Base-by-base conservation (phyloP, 2,113 vertebrate species). In the Isichthys henryi region DNA sequence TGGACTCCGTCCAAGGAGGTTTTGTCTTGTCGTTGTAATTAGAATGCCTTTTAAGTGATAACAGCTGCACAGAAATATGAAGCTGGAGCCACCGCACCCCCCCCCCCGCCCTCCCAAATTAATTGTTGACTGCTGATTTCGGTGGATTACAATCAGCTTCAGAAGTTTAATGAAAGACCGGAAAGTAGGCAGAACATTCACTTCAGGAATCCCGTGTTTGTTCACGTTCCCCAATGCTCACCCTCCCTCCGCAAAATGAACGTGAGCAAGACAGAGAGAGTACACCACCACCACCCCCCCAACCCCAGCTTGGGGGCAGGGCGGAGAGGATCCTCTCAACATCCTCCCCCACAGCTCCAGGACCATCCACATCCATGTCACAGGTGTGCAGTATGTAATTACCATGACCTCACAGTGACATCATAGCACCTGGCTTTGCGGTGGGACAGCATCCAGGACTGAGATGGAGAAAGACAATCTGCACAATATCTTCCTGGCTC, bases 11-110 rank as follows among this genome's bases (percentile, higher is more conserved):
- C 97, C 97, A 97, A 97, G 96, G 96, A 97, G 96, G 97, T 97
- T 97, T 97, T 97, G 97, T 97, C 96, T 97, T 97, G 96, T 97
- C 97, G 97, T 97, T 97, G 97, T 97, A 97, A 97, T 97, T 97
- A 97, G 97, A 97, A 97, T 97, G 96, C 96, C 96, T 97, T 97
- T 97, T 97, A 97, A 97, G 96, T 96, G 97, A 97, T 97, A 97
- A 97, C 96, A 95, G 96, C 96, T 96, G 97, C 96, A 97, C 94
- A 95, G 96, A 95, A 97, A 97, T 97, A 97, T 97, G 96, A 97
- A 97, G 97, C 97, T 97, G 96, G 95, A 97, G 96, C 96, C 95
- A 94, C 93, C 93, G 95, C 23, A 95, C 93, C 94, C 35, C 1
- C 35, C 39, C 39, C 95, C 52, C 39, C 88, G 39, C 56, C 39